Evolutionary conservation across 2,888 invertebrate species (phyloP).

Genomic region (Trisateles emortualis): DNA sequence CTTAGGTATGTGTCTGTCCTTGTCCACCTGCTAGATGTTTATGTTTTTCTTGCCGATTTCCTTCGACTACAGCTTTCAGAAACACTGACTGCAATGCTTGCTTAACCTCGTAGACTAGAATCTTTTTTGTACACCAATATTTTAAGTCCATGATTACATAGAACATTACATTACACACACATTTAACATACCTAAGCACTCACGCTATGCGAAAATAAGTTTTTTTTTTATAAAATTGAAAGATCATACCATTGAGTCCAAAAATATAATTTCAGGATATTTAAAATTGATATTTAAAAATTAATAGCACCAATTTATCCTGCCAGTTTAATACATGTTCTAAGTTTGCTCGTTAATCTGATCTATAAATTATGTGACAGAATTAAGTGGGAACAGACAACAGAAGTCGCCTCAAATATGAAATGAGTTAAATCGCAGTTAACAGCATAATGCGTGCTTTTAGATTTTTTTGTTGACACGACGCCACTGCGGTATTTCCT

Average conservation of each 20-base stretch:
- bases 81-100: no score
- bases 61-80: no score
- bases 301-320: slow-evolving; percentile 43
- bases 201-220: no score
- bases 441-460: slow-evolving; percentile 81
- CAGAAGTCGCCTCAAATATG: slow-evolving; percentile 80
- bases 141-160: no score
- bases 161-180: no score
- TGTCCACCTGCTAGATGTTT: no score
- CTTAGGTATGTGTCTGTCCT: no score
- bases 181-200: no score
- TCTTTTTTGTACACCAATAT: no score
- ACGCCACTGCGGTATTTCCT: slow-evolving; percentile 82
- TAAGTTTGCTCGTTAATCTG: slow-evolving; percentile 44
- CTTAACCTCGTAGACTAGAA: no score
- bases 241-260: not conserved
- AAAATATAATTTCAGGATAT: slow-evolving; percentile 32
- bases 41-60: no score
- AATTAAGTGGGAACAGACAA: slow-evolving; percentile 77
- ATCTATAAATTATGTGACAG: slow-evolving; percentile 61
- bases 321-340: slow-evolving; percentile 44
- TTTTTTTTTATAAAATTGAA: no score
- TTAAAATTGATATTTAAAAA: slow-evolving; percentile 34
- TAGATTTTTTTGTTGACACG: slow-evolving; percentile 82
- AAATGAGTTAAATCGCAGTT: slow-evolving; percentile 84